Base-by-base conservation (phyloP, 2,888 invertebrate species). In the Lithosia quadra region DNA sequence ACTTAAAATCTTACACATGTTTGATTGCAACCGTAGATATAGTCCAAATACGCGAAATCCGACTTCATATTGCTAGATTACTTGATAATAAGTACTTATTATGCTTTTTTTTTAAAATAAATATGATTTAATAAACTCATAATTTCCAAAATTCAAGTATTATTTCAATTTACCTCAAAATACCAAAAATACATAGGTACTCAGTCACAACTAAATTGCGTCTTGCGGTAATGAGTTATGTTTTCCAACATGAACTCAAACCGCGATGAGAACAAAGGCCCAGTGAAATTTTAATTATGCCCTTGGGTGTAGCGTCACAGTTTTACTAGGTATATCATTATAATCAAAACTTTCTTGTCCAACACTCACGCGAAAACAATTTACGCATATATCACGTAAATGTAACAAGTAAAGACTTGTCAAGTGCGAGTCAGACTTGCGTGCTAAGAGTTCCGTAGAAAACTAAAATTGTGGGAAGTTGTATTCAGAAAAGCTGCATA, bases 351-450 rank as follows among this genome's bases (percentile, higher is more conserved):
- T 73, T 74, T 72, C 69, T 63, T 63, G 68, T 80, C 75, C 72
- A 77, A 70, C 71, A 61, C 43, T 33, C 58, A 74, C 87, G 88
- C 85, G 66, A 88, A 88, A 79, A 80, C 81, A 83, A 84, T 87
- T 87, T 88, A 86, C 84, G 75, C 89, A 88, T 89, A 90, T 86
- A 86, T 88, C 89, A 90, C 87, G 80, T 67, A 75, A 78, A 74
- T 74, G 68, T 69, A 71, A 74, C 69, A 72, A 77, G 65, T 24
- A 56, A 56, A 56, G 79, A 53, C n/a, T 11, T 76, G 28, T 28
- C 28, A 28, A 28, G 5, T 28, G 5, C 28, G 28, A 28, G 28
- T 28, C 28, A 28, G 28, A 28, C 28, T 28, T 5, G 28, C 28
- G 28, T 5, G 5, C 28, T 28, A 5, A 28, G 28, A 5, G 28